Base-by-base conservation (phyloP, 2,797 vertebrate species). In the Holocentrus rufus region DNA sequence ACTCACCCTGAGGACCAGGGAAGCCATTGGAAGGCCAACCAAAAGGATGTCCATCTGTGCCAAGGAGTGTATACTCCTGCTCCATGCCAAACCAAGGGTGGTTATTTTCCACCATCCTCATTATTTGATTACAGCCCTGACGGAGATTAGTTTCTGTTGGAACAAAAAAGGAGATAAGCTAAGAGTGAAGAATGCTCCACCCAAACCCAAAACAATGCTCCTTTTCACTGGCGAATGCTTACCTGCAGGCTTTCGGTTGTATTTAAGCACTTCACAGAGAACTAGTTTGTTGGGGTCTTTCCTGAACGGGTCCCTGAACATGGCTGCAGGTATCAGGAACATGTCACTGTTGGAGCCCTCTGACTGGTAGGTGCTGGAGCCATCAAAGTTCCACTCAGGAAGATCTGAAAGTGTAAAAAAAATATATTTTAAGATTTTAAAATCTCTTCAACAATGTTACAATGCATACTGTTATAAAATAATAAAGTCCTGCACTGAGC, bases 321-420 rank as follows among this genome's bases (percentile, higher is more conserved):
- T 96, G 82, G 96, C 95, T 1, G 89, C 94, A 0, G 97, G 97
- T 34, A 95, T 87, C 52, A 99, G 93, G 90, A 94, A 98, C 97
- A 99, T 98, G 91, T 99, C 96, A 1, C 97, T 98, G 92, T 99
- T 98, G 77, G 97, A 98, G 31, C 97, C 97, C 81, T 99, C 97
- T 0, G 97, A 90, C 86, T 99, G 97, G 81, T 93, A 93, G 1
- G 97, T 98, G 77, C 97, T 98, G 64, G 96, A 98, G 67, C 97
- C 97, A 49, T 98, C 97, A 0, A 97, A 98, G 89, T 98, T 98
- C 97, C 97, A 98, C 90, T 98, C 97, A 0, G 97, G 97, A 55
- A 98, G 90, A 69, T 98, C 97, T 98, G 76, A 46, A 14, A 50
- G 17, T 27, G 25, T 34, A 34, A 34, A n/a, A n/a, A n/a, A n/a